Percentiles rank a stretch among this genome's conserved stretches.
These are phyloP conservation scores for Globia sparganii DNA, from an alignment of 2,888 invertebrate species.

Conservation along the genomic window DNA sequence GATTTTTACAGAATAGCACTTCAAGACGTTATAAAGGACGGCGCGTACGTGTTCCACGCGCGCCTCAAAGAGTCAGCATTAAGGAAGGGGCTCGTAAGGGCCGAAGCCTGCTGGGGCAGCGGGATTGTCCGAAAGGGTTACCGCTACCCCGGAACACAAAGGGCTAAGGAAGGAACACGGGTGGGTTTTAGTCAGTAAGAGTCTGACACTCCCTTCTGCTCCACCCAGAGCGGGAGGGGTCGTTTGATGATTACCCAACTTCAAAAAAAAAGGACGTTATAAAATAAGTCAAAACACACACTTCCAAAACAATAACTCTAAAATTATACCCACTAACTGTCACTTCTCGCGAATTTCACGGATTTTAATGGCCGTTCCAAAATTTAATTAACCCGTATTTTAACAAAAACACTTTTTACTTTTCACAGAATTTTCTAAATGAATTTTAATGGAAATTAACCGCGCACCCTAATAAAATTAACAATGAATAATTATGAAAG, in stretches of 20 bases:
- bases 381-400: slow-evolving; percentile 57
- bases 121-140: no score
- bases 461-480: slow-evolving; percentile 56
- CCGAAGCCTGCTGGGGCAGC: no score
- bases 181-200: no score
- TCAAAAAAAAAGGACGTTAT: no score
- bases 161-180: no score
- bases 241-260: no score
- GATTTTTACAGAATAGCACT: background rate
- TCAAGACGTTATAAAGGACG: background rate
- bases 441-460: slow-evolving; percentile 60
- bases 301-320: background rate
- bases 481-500: slow-evolving; percentile 60
- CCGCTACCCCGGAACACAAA: no score
- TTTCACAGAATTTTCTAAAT: slow-evolving; percentile 50
- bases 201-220: no score
- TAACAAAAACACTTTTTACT: slow-evolving; percentile 49
- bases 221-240: no score
- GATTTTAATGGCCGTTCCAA: slow-evolving; percentile 33
- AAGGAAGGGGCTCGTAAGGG: no score
- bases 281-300: slow-evolving; percentile 1
- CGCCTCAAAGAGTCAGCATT: no score
- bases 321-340: slow-evolving; percentile 13
- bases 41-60: no score
- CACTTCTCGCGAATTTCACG: slow-evolving; percentile 36